Evolutionary conservation across 2,797 vertebrate species (phyloP), one percentile per base, ranked within the genome.

Genomic region (Poeciliopsis gracilis): DNA sequence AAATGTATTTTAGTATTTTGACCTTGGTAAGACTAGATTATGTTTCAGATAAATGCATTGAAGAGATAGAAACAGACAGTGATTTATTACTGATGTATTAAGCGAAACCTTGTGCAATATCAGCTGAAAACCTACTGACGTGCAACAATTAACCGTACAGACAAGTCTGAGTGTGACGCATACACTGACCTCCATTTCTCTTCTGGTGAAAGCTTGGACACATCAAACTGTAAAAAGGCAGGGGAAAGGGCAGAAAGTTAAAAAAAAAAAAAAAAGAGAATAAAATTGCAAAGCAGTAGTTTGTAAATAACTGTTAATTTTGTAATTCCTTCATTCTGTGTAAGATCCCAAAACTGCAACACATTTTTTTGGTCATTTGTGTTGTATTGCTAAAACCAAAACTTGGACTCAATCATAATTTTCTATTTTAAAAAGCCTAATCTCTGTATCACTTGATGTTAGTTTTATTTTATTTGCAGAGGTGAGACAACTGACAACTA

Each of bases 121-220:
- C n/a, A 41, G 18, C 7, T 28, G 28, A 13, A 41, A 7, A 69
- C 1, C 2, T 25, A 36, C 41, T 18, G 18, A 53, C 18, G 30
- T 36, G 38, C 41, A 10, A 45, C 6, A 6, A 30, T 57, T 25
- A n/a, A 28, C 23, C 11, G 16, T 33, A 9, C 38, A 46, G 51
- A 33, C 16, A 28, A 43, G 53, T 4, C 9, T 5, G 55, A 30
- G 7, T 51, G 41, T 46, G 25, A 28, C 20, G n/a, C 75, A 84
- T 12, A 83, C n/a, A 97, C 97, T 95, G 85, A 99, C 98, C 97
- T 98, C 98, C 98, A 99, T 89, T 97, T 96, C 84, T 99, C 98
- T 76, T 99, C 98, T 9, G 98, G 97, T 76, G 98, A 97, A 72
- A 99, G 95, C 82, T 97, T 96, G 5, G 98, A 97, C 82, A 98